Evolutionary conservation across 1,140 invertebrate species (phyloP).

Genomic region (Zaprionus kolodkinae): DNA sequence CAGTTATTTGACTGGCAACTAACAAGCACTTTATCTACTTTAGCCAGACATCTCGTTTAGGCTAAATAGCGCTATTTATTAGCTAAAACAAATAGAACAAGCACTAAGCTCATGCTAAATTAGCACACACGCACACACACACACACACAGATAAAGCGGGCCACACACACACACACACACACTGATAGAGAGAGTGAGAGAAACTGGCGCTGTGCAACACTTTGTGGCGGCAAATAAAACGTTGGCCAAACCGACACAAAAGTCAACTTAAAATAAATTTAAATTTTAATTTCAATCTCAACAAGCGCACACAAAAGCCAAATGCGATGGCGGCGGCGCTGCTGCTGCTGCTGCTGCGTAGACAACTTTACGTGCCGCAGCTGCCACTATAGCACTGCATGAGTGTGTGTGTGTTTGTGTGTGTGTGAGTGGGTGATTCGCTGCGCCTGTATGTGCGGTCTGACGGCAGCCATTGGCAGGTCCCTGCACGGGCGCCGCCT

Average conservation of each 20-base stretch:
- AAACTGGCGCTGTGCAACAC: slow-evolving; percentile 22
- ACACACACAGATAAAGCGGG: background rate
- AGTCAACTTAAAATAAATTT: slow-evolving; percentile 78
- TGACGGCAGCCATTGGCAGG: slow-evolving; percentile 39
- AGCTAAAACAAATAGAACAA: slow-evolving; percentile 3
- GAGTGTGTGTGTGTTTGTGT: slow-evolving; percentile 1
- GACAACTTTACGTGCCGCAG: slow-evolving; percentile 68
- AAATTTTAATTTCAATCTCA: slow-evolving; percentile 79
- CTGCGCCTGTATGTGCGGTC: slow-evolving; percentile 23
- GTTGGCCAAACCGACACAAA: slow-evolving; percentile 58
- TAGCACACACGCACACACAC: slow-evolving; percentile 25
- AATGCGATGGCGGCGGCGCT: slow-evolving; percentile 31
- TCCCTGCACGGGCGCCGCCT: slow-evolving; percentile 38
- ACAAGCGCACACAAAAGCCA: slow-evolving; percentile 60
- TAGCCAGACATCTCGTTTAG: background rate
- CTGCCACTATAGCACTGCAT: slow-evolving; percentile 44
- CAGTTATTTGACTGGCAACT: background rate
- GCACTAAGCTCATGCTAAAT: slow-evolving; percentile 28
- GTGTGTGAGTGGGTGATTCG: slow-evolving; percentile 18
- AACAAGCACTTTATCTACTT: background rate
- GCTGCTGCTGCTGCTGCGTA: slow-evolving; percentile 62
- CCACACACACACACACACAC: too few relatives aligned
- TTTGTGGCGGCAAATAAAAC: slow-evolving; percentile 38
- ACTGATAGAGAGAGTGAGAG: too few relatives aligned
- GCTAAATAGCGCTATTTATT: slow-evolving; percentile 9